Conservation (phyloP, 2,888 invertebrate species). For the Tenodera sinensis region DNA sequence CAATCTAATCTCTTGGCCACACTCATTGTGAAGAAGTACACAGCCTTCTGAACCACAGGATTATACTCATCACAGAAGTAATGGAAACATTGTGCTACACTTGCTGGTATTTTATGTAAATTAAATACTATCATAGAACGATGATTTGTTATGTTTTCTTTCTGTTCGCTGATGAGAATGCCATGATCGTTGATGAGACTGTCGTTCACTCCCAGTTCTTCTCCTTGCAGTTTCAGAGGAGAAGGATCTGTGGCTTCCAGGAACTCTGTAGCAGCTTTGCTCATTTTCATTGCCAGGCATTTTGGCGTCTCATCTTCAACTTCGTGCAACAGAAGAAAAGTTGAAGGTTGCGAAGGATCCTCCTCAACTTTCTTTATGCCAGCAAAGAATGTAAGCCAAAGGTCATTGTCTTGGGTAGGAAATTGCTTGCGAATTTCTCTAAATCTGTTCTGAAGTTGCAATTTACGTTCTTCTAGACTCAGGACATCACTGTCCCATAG, state of each 20-base stretch:
- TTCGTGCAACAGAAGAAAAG: neutral
- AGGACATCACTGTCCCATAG: neutral
- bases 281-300: neutral
- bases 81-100: neutral
- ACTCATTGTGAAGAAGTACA: neutral
- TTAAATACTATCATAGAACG: neutral
- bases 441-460: neutral
- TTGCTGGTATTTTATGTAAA: neutral
- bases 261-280: neutral
- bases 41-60: neutral
- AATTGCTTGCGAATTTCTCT: neutral
- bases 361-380: neutral
- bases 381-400: neutral
- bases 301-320: neutral
- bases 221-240: neutral
- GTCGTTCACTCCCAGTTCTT: neutral
- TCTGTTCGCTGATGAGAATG: neutral
- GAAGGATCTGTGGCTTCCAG: neutral
- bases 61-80: neutral
- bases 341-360: neutral
- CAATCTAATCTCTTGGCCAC: neutral
- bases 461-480: neutral
- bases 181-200: neutral
- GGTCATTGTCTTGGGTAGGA: neutral
- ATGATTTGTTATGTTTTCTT: neutral